These are phyloP conservation scores for Trichacis sp. DNA, from an alignment of 2,888 invertebrate genomes.

Conservation along the genomic window DNA sequence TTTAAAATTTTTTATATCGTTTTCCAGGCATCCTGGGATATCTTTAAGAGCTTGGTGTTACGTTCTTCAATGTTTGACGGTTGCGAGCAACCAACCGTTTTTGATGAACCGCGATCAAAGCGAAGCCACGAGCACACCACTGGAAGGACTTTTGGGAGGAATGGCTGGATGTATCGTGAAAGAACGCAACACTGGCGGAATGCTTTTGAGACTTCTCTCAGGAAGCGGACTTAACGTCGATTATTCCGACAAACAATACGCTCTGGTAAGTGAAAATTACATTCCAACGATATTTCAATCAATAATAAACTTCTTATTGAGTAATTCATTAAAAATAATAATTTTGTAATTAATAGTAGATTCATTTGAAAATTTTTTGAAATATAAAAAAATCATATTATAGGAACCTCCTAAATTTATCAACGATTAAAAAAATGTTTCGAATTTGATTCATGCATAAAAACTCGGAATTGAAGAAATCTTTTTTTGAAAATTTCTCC, in stretches of 20 bases:
- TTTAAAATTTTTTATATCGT: too few relatives aligned
- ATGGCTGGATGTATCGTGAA: conserved; percentile 76
- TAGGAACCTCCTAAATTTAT: too few relatives aligned
- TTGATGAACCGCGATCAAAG: conserved; percentile 49
- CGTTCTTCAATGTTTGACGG: conserved; percentile 80
- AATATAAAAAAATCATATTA: too few relatives aligned
- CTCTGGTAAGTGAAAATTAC: conserved; percentile 63
- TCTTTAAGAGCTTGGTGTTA: conserved; percentile 82
- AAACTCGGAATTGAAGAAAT: too few relatives aligned
- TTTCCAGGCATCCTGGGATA: conserved; percentile 73
- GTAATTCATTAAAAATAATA: too few relatives aligned
- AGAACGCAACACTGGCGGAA: conserved; percentile 77
- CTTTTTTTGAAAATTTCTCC: too few relatives aligned
- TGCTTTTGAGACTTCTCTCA: conserved; percentile 77
- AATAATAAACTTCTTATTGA: too few relatives aligned
- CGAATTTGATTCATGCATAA: too few relatives aligned
- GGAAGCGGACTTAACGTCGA: conserved; percentile 73
- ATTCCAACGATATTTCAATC: too few relatives aligned
- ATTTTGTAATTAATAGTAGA: too few relatives aligned
- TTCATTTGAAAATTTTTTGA: too few relatives aligned
- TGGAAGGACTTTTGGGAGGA: conserved; percentile 69
- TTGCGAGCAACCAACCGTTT: conserved; percentile 76
- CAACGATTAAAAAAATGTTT: too few relatives aligned
- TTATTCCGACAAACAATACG: conserved; percentile 71
- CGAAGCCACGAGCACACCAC: conserved; percentile 55